Percentiles rank a stretch among this genome's conserved stretches.
These are phyloP conservation scores for Monodelphis domestica DNA, from an alignment of 2,797 vertebrate genomes.

Conservation along the genomic window DNA sequence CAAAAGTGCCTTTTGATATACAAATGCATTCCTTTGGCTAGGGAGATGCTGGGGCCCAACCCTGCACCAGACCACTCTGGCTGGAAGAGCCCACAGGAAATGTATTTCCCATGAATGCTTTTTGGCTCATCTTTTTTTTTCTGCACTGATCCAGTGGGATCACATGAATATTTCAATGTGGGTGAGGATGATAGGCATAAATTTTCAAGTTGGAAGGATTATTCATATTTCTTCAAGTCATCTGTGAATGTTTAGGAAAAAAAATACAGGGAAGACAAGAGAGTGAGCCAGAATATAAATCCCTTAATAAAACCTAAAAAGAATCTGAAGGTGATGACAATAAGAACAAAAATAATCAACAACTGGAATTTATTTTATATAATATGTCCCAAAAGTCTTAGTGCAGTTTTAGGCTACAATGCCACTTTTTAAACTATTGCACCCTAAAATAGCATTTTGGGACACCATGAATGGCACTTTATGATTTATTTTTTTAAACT, in stretches of 20 bases:
- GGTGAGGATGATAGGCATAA: constrained; percentile 30
- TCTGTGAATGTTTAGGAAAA: constrained; percentile 7
- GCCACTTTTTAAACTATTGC: neutral
- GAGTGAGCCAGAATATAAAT: neutral
- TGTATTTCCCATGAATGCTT: constrained; percentile 21
- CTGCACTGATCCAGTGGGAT: constrained; percentile 24
- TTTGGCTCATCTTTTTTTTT: constrained; percentile 11
- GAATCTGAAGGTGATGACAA: neutral
- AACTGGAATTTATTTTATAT: neutral
- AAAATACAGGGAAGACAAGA: neutral
- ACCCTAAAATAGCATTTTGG: neutral
- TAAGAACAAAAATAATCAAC: neutral
- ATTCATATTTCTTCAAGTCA: constrained; percentile 41
- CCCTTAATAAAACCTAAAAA: neutral
- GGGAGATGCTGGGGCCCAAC: constrained; percentile 30
- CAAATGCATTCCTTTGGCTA: neutral
- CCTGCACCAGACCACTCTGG: constrained; percentile 25
- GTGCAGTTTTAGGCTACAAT: neutral
- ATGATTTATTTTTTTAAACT: neutral
- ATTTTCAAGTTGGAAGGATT: constrained; percentile 44
- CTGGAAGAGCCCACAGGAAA: constrained; percentile 17
- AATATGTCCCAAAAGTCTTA: neutral
- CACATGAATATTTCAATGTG: constrained; percentile 32
- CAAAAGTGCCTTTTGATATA: constrained; percentile 42
- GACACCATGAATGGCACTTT: neutral